Evolutionary conservation across 2,797 vertebrate species (phyloP).

Genomic region (Onychomys leucogaster): DNA sequence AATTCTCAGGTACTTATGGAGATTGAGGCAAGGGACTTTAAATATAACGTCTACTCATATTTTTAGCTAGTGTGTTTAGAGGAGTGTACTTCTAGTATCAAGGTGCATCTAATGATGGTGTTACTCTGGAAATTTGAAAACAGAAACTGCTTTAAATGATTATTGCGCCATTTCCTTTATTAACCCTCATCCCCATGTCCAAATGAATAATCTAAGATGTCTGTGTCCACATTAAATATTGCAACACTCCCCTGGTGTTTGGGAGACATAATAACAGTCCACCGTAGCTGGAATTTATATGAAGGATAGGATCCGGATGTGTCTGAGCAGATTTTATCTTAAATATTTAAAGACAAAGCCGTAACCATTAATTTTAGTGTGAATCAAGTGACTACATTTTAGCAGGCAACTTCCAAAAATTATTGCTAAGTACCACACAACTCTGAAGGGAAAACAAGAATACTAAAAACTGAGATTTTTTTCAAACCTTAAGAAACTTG

Average conservation of each 20-base stretch:
- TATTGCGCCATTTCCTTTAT: slow-evolving; percentile 23
- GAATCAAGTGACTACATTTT: slow-evolving; percentile 75
- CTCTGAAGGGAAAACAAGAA: slow-evolving; percentile 60
- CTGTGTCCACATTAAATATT: slow-evolving; percentile 51
- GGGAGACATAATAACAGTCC: slow-evolving; percentile 58
- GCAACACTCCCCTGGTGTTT: not conserved
- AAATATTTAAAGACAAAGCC: slow-evolving; percentile 82
- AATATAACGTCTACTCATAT: not conserved
- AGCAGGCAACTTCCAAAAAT: slow-evolving; percentile 73
- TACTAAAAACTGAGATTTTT: slow-evolving; percentile 58
- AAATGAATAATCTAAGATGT: slow-evolving; percentile 56
- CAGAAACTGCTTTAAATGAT: slow-evolving; percentile 57
- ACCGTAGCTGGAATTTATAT: slow-evolving; percentile 63
- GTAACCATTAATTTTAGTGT: slow-evolving; percentile 78
- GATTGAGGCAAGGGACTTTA: not conserved
- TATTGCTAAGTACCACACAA: slow-evolving; percentile 16
- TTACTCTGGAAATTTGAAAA: slow-evolving; percentile 43
- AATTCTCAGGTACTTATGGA: not conserved
- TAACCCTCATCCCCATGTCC: slow-evolving; percentile 10
- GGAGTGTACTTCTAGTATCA: not conserved
- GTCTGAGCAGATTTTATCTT: slow-evolving; percentile 80
- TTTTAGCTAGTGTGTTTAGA: not conserved
- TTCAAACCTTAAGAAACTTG: not conserved
- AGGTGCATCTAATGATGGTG: not conserved
- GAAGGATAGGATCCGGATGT: slow-evolving; percentile 64